Evolutionary conservation across 2,113 vertebrate genomes (phyloP).

Genomic region (Cricetomys ansorgei): DNA sequence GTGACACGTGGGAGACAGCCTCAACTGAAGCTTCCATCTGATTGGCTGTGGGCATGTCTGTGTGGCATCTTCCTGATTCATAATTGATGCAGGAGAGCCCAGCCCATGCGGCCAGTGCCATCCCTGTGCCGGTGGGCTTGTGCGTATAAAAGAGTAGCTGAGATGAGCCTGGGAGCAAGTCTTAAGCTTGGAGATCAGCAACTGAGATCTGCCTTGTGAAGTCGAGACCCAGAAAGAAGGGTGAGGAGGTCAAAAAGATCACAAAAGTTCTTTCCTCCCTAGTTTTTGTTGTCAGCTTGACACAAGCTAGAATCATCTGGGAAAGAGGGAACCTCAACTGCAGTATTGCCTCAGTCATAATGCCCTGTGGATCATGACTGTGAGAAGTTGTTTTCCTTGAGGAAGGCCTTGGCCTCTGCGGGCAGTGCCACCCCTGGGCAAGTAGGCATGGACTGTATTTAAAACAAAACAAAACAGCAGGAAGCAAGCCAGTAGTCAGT

Average conservation of each 20-base stretch:
- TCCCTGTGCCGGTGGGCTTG: neutral
- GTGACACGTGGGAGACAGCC: neutral
- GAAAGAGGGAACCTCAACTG: neutral
- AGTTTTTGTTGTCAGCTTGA: neutral
- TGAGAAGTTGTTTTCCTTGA: neutral
- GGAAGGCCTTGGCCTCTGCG: neutral
- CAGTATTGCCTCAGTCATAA: neutral
- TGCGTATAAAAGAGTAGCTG: neutral
- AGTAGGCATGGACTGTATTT: neutral
- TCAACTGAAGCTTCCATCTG: neutral
- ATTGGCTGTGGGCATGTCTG: neutral
- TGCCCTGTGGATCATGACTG: neutral
- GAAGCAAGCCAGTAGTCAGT: neutral
- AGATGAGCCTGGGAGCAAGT: neutral
- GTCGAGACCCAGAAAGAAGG: neutral
- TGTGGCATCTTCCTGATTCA: neutral
- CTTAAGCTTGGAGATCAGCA: neutral
- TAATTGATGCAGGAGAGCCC: neutral
- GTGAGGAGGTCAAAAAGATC: neutral
- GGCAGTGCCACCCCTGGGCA: neutral
- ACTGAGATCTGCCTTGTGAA: neutral
- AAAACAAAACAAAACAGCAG: neutral
- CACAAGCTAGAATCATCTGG: neutral
- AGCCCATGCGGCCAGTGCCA: neutral
- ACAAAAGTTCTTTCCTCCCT: neutral